Evolutionary conservation across 2,113 vertebrate species (phyloP).

Genomic region (Dissostichus mawsoni): DNA sequence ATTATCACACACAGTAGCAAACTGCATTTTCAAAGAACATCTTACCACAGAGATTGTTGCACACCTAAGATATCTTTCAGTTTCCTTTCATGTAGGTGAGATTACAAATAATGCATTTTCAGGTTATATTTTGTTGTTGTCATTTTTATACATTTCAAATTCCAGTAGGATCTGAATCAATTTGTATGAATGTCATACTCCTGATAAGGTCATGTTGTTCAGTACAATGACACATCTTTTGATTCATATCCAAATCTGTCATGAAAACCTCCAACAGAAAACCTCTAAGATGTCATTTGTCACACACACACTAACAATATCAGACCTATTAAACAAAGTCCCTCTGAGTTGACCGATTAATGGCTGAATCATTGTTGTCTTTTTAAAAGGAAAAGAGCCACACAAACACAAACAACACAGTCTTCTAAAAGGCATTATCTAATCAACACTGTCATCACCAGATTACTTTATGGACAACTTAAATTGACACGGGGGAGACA

Average conservation of each 20-base stretch:
- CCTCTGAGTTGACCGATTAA: background rate
- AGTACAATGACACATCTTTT: background rate
- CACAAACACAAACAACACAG: constrained; percentile 5
- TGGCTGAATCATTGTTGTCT: background rate
- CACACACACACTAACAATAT: background rate
- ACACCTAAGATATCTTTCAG: background rate
- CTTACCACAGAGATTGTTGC: background rate
- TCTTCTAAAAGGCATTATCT: constrained; percentile 4
- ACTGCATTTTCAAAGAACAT: background rate
- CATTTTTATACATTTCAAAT: background rate
- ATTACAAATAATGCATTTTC: background rate
- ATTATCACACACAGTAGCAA: background rate
- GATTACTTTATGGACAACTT: constrained; percentile 24
- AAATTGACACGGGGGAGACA: constrained; percentile 16
- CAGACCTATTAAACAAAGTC: background rate
- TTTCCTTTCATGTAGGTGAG: background rate
- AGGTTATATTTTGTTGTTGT: background rate
- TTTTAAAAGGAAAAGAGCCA: background rate
- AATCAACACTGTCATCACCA: constrained; percentile 29
- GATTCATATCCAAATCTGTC: background rate
- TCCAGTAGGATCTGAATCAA: background rate
- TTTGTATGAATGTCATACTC: background rate
- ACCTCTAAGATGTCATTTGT: background rate
- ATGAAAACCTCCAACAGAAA: background rate
- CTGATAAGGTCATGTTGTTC: background rate